Conservation (phyloP, 1,140 invertebrate genomes). For the Andricus grossulariae region DNA sequence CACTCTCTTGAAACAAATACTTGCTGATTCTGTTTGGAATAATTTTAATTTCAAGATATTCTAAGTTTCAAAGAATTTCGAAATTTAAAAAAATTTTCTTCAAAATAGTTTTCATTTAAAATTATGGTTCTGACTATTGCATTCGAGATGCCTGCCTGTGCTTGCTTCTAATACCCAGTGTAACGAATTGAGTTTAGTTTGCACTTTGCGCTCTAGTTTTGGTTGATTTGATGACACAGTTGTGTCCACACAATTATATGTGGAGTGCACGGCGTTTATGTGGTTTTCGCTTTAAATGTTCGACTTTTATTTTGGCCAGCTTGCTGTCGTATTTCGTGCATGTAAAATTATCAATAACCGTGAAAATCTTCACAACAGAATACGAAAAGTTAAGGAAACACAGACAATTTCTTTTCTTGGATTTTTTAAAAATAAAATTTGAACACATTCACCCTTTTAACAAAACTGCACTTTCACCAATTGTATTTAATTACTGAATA, state of each 20-base stretch:
- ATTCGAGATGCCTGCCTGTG: not conserved
- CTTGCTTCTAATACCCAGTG: not conserved
- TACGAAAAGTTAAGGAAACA: no score
- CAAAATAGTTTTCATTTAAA: not conserved
- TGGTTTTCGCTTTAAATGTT: constrained; percentile 11
- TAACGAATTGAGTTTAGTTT: not conserved
- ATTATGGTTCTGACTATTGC: constrained; percentile 17
- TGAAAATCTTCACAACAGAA: not conserved
- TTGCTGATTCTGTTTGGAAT: no score
- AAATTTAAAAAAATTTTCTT: no score
- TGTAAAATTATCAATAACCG: not conserved
- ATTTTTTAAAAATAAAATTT: no score
- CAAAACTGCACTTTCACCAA: no score
- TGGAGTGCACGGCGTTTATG: not conserved
- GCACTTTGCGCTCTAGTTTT: not conserved
- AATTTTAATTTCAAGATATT: no score
- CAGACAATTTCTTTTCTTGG: no score
- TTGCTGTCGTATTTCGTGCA: not conserved
- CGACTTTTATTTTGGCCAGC: not conserved
- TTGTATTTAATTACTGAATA: no score
- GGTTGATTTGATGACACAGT: not conserved
- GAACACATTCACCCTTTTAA: no score
- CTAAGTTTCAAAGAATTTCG: no score
- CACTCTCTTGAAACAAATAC: no score
- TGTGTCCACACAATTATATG: not conserved